Evolutionary conservation across 2,888 invertebrate species (phyloP).

Genomic region (Nineta flava): DNA sequence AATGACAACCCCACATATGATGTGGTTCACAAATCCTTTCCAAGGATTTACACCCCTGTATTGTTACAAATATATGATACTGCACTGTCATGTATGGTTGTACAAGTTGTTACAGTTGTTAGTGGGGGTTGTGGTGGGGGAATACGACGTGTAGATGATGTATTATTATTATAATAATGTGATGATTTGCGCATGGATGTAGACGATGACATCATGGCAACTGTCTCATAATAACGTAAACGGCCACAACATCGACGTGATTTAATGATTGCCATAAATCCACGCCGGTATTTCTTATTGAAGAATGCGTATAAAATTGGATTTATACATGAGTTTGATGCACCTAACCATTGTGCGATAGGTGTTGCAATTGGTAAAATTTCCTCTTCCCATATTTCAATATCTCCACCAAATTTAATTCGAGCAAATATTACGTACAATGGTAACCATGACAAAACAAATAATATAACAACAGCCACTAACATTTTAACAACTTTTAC

Average conservation of each 20-base stretch:
- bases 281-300: conserved; percentile 82
- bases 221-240: conserved; percentile 72
- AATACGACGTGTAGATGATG: conserved; percentile 25
- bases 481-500: conserved; percentile 92
- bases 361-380: conserved; percentile 68
- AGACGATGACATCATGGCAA: conserved; percentile 71
- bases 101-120: conserved; percentile 15
- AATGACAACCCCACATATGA: not conserved
- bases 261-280: conserved; percentile 76
- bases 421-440: conserved; percentile 78
- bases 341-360: conserved; percentile 82
- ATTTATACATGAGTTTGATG: conserved; percentile 90
- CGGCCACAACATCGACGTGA: conserved; percentile 75
- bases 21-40: not conserved
- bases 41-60: conserved; percentile 47
- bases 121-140: conserved; percentile 16
- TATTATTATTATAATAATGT: conserved; percentile 59
- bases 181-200: conserved; percentile 74
- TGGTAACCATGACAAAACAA: conserved; percentile 86
- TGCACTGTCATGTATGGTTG: conserved; percentile 23
- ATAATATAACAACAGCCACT: conserved; percentile 81
- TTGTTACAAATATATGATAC: conserved; percentile 48
- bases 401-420: conserved; percentile 64
- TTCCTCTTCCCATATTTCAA: conserved; percentile 64
- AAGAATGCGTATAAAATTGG: conserved; percentile 90